Conservation (phyloP, 2,888 invertebrate species). For the Acleris sparsana region DNA sequence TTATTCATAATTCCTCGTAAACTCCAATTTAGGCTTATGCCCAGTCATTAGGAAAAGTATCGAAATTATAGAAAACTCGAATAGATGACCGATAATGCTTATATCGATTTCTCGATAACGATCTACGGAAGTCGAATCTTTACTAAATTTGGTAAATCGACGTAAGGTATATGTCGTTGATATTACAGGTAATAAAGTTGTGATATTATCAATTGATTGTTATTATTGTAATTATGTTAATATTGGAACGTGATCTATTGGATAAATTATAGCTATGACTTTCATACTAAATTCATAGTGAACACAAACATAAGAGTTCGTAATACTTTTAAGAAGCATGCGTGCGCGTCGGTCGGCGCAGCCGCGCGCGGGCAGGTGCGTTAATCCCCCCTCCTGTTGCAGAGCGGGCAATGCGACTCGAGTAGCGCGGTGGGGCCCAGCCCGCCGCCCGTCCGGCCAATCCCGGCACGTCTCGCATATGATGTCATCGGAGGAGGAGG, state of each 20-base stretch:
- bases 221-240: slow-evolving; percentile 2
- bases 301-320: not conserved
- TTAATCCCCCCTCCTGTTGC: slow-evolving; percentile 75
- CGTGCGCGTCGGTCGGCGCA: slow-evolving; percentile 29
- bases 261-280: not conserved
- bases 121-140: slow-evolving; percentile 43
- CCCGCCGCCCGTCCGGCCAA: slow-evolving; percentile 90
- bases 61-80: slow-evolving; percentile 18
- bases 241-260: slow-evolving; percentile 13
- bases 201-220: slow-evolving; percentile 1
- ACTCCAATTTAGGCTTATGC: slow-evolving; percentile 44
- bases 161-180: slow-evolving; percentile 1
- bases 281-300: slow-evolving; percentile 1
- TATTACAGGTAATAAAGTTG: slow-evolving; percentile 4
- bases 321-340: slow-evolving; percentile 1
- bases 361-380: slow-evolving; percentile 69
- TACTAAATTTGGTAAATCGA: slow-evolving; percentile 5
- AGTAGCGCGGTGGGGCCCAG: slow-evolving; percentile 80
- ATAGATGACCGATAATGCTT: slow-evolving; percentile 43
- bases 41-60: slow-evolving; percentile 54
- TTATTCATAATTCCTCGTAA: not conserved
- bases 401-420: slow-evolving; percentile 81
- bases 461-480: slow-evolving; percentile 92
- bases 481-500: slow-evolving; percentile 99
- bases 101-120: slow-evolving; percentile 61